Evolutionary conservation across 2,797 vertebrate species (phyloP).

Genomic region (Etheostoma perlongum): DNA sequence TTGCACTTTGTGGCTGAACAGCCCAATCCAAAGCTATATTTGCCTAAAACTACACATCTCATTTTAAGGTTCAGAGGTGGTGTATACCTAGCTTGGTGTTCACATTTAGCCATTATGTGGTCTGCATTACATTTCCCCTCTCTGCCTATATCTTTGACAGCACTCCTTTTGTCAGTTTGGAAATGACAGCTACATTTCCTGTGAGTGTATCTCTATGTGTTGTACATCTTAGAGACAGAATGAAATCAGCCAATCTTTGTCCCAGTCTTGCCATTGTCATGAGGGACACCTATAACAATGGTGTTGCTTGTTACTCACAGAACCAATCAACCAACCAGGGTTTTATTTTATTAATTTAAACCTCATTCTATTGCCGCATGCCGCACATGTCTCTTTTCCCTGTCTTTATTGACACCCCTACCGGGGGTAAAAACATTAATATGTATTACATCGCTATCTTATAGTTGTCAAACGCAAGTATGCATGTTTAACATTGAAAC

Average conservation of each 20-base stretch:
- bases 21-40: slow-evolving; percentile 1
- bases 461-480: background rate
- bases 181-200: slow-evolving; percentile 8
- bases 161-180: background rate
- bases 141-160: background rate
- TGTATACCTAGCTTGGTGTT: background rate
- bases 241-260: background rate
- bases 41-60: slow-evolving; percentile 7
- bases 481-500: background rate
- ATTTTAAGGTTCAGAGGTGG: background rate
- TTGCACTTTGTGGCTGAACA: slow-evolving; percentile 1
- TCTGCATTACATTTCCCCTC: background rate
- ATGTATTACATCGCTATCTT: background rate
- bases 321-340: background rate
- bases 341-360: background rate
- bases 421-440: background rate
- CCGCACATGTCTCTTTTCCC: background rate
- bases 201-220: background rate
- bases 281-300: background rate
- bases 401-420: background rate
- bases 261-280: background rate
- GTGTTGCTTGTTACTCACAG: background rate
- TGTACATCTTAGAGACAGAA: background rate
- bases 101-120: background rate
- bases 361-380: background rate